Evolutionary conservation across 2,113 vertebrate species (phyloP).

Genomic region (Rhinopithecus roxellana): DNA sequence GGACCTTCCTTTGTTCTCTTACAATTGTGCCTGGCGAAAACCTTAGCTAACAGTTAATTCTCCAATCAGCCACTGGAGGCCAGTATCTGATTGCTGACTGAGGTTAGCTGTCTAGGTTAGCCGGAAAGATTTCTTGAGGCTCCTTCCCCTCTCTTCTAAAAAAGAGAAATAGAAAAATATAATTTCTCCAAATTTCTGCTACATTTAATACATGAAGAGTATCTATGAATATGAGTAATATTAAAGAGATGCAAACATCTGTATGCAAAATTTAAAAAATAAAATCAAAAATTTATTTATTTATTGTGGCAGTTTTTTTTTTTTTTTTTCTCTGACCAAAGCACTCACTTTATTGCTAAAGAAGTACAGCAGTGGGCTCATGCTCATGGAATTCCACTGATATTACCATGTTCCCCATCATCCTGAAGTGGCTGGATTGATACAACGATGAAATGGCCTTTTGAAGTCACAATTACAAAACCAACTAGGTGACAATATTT

Average conservation of each 20-base stretch:
- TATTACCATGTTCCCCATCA: no score
- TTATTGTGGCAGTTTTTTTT: not conserved
- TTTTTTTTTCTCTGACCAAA: no score
- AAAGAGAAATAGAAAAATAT: not conserved
- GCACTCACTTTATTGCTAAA: no score
- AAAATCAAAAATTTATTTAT: not conserved
- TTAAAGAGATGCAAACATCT: not conserved
- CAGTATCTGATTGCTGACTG: not conserved
- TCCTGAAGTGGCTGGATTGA: no score
- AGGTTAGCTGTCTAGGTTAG: not conserved
- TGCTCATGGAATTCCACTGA: no score
- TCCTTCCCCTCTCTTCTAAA: not conserved
- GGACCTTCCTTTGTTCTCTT: not conserved
- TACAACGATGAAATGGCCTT: no score
- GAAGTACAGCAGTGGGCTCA: no score
- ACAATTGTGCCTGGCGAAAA: not conserved
- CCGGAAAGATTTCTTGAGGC: not conserved
- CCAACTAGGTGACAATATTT: no score
- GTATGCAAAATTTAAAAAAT: not conserved
- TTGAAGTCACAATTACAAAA: no score
- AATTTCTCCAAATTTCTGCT: not conserved
- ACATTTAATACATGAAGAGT: not conserved
- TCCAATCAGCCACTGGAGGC: constrained; percentile 8
- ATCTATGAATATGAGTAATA: not conserved
- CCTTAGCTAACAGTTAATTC: not conserved